These are phyloP conservation scores for Lasioglossum albipes DNA, from an alignment of 1,140 invertebrate genomes.

Conservation along the genomic window DNA sequence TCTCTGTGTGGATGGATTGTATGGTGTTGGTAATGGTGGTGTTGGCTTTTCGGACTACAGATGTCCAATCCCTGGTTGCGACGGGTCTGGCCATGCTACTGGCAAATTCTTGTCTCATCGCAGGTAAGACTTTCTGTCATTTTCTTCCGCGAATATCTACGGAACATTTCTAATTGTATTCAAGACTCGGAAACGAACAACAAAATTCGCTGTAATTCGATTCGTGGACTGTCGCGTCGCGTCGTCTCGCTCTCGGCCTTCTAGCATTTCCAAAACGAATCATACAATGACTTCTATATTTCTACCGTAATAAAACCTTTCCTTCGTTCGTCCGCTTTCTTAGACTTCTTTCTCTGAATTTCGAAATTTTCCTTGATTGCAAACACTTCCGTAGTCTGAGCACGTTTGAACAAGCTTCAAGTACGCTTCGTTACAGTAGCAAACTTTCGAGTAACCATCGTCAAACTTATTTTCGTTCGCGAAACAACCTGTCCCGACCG, in stretches of 20 bases:
- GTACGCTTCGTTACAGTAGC: neutral
- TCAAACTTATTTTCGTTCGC: neutral
- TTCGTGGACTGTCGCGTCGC: no score
- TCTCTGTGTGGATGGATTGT: constrained; percentile 71
- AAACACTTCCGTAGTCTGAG: neutral
- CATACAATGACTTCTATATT: neutral
- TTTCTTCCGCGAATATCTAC: neutral
- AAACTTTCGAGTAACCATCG: neutral
- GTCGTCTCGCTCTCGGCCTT: no score
- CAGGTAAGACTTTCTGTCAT: constrained; percentile 86
- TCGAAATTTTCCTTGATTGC: neutral
- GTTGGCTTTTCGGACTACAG: constrained; percentile 79
- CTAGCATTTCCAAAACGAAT: neutral
- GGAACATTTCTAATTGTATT: no score
- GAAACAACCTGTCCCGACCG: no score
- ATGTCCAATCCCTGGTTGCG: constrained; percentile 97
- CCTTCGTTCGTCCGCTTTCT: neutral
- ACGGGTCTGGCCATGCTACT: constrained; percentile 97
- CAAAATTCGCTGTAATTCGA: no score
- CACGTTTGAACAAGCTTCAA: neutral
- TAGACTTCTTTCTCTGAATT: neutral
- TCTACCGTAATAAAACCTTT: neutral
- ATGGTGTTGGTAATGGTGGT: constrained; percentile 66
- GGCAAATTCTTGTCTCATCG: constrained; percentile 97
- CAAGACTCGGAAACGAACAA: no score